A percentile compares a stretch with the other conserved stretches of the same genome.
Evolutionary conservation across 2,888 invertebrate genomes (phyloP).

Genomic region (Acanthosoma haemorrhoidale): DNA sequence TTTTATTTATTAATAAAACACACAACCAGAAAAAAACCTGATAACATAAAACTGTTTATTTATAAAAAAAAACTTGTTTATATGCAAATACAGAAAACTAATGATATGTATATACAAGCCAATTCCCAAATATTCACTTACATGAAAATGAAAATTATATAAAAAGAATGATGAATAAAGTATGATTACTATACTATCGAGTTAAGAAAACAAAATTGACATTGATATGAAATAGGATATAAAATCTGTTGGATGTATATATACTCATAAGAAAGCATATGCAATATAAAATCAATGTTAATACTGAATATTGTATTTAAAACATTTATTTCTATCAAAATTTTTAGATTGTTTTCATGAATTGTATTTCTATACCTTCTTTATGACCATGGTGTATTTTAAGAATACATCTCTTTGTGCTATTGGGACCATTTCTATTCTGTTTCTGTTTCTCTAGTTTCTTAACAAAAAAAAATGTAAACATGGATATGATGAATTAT

Average conservation of each 20-base stretch:
- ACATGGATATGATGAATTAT: neutral
- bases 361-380: neutral
- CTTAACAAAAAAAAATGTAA: neutral
- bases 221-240: neutral
- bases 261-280: neutral
- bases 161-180: too few relatives aligned
- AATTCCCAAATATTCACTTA: too few relatives aligned
- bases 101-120: too few relatives aligned
- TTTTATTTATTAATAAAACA: too few relatives aligned
- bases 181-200: too few relatives aligned
- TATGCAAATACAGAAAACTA: too few relatives aligned
- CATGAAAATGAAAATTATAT: too few relatives aligned
- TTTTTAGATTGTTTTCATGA: too few relatives aligned
- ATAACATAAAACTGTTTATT: too few relatives aligned
- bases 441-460: neutral
- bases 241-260: neutral
- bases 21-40: too few relatives aligned
- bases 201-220: too few relatives aligned
- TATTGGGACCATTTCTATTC: conserved; percentile 19
- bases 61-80: too few relatives aligned
- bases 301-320: neutral
- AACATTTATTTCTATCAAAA: neutral
- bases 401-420: conserved; percentile 20
- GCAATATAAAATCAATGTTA: neutral
- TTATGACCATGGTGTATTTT: conserved; percentile 18